phyloP scores from a whole-genome alignment of 2,888 invertebrate genomes.

The Mongoloraphidia duomilia region DNA sequence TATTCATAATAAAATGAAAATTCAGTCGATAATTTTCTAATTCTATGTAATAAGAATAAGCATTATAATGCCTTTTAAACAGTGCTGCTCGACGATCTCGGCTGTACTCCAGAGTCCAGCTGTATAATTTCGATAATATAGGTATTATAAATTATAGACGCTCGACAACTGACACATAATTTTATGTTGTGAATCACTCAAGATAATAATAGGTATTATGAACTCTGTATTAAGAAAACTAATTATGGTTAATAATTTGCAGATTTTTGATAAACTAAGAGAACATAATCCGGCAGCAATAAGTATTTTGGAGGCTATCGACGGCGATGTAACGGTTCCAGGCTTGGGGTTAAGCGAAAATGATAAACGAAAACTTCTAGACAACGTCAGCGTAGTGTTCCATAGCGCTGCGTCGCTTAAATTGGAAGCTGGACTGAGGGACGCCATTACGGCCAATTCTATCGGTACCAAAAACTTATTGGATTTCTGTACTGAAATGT shows the following conservation, averaged over 20 bases:
- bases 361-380: conserved; percentile 28
- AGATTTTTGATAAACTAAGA: conserved; percentile 40
- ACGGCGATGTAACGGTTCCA: conserved; percentile 29
- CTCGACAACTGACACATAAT: too few relatives aligned
- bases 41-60: too few relatives aligned
- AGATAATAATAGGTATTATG: too few relatives aligned
- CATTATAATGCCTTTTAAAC: too few relatives aligned
- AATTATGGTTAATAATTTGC: conserved; percentile 13
- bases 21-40: too few relatives aligned
- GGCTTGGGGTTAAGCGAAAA: conserved; percentile 25
- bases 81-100: too few relatives aligned
- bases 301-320: conserved; percentile 43
- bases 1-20: too few relatives aligned
- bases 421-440: conserved; percentile 44
- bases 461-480: conserved; percentile 39
- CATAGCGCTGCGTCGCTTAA: conserved; percentile 51
- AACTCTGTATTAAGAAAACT: too few relatives aligned
- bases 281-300: conserved; percentile 39
- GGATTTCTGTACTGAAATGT: conserved; percentile 18
- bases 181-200: too few relatives aligned
- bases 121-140: too few relatives aligned
- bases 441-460: conserved; percentile 44
- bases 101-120: too few relatives aligned
- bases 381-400: conserved; percentile 41
- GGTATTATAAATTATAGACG: too few relatives aligned